Evolutionary conservation across 1,140 invertebrate species (phyloP).

Genomic region (Anagrus nilaparvatae): DNA sequence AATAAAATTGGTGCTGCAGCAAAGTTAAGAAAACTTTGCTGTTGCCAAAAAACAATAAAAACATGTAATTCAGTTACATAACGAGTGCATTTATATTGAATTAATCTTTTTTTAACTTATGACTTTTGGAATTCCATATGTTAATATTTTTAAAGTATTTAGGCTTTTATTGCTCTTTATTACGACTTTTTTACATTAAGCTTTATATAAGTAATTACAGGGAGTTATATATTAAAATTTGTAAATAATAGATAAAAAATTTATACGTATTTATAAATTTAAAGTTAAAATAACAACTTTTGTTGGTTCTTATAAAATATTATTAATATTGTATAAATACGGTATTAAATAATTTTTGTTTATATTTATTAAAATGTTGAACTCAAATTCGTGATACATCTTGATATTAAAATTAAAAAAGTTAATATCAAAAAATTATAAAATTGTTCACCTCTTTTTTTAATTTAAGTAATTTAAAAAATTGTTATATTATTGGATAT

Average conservation of each 20-base stretch:
- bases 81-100: too few species aligned
- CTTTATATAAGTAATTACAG: too few species aligned
- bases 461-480: background rate
- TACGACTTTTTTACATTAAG: too few species aligned
- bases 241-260: background rate
- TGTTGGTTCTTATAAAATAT: background rate
- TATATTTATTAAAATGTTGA: background rate
- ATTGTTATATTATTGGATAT: background rate
- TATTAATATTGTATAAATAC: background rate
- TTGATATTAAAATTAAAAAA: background rate
- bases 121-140: too few species aligned
- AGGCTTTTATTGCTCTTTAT: too few species aligned
- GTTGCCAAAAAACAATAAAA: conserved; percentile 18
- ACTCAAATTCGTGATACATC: background rate
- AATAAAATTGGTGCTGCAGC: background rate
- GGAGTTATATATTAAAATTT: too few species aligned
- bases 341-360: background rate
- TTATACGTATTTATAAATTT: background rate
- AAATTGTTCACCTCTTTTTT: background rate
- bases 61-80: conserved; percentile 13
- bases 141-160: too few species aligned
- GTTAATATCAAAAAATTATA: background rate
- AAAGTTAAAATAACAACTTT: background rate
- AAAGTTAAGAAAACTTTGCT: conserved; percentile 4
- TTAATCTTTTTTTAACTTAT: too few species aligned